A percentile compares a stretch with the other conserved stretches of the same genome.
These are phyloP conservation scores for Ennomos fuscantarius DNA, from an alignment of 2,888 invertebrate genomes.

Conservation along the genomic window DNA sequence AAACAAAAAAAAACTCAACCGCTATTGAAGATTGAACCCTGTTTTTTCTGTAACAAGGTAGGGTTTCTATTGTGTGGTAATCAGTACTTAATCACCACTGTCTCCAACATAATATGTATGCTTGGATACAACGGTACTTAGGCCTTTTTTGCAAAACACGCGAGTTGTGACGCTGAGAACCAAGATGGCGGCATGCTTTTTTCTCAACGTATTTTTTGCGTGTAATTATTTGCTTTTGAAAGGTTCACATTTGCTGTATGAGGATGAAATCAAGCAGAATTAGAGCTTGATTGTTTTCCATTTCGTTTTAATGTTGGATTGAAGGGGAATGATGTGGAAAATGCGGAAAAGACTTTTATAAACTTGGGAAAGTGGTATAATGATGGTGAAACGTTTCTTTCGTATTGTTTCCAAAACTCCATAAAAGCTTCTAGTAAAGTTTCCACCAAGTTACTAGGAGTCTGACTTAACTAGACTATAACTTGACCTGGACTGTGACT, in stretches of 20 bases:
- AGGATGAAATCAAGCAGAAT: slow-evolving; percentile 43
- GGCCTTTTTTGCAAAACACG: slow-evolving; percentile 72
- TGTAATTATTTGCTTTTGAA: slow-evolving; percentile 53
- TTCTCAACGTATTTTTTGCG: slow-evolving; percentile 50
- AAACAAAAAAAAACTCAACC: slow-evolving; percentile 58
- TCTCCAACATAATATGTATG: slow-evolving; percentile 74
- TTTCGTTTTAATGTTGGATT: slow-evolving; percentile 31
- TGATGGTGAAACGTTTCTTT: too few species aligned
- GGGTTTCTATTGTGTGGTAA: slow-evolving; percentile 40
- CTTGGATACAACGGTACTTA: slow-evolving; percentile 75
- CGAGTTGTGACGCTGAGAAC: slow-evolving; percentile 72
- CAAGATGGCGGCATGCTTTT: slow-evolving; percentile 71
- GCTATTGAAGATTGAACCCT: slow-evolving; percentile 48
- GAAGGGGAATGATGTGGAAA: slow-evolving; percentile 2
- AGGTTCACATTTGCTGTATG: slow-evolving; percentile 32
- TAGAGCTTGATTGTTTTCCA: slow-evolving; percentile 46
- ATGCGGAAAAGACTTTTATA: background rate
- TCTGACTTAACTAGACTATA: too few species aligned
- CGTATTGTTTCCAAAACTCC: background rate
- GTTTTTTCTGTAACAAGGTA: slow-evolving; percentile 39
- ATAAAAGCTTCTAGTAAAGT: too few species aligned
- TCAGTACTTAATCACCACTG: slow-evolving; percentile 74
- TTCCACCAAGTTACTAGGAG: too few species aligned
- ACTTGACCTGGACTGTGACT: too few species aligned
- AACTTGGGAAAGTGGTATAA: too few species aligned